A percentile compares a stretch with the other conserved stretches of the same genome.
Evolutionary conservation across 2,888 invertebrate species (phyloP).

Genomic region (Psylliodes chrysocephalus): DNA sequence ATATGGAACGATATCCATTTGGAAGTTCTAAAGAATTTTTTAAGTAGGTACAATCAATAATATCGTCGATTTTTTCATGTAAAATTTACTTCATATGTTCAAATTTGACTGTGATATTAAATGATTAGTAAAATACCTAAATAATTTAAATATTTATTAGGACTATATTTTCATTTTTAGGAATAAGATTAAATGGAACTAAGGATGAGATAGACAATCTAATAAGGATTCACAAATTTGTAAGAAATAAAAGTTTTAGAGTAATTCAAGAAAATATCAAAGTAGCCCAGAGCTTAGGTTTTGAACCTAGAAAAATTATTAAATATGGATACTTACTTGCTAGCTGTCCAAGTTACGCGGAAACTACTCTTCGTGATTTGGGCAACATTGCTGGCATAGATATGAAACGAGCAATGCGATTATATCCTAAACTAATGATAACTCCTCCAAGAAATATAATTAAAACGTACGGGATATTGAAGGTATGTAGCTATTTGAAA

Average conservation of each 20-base stretch:
- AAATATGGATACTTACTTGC: slow-evolving; percentile 71
- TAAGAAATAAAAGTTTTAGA: slow-evolving; percentile 64
- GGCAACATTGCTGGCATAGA: slow-evolving; percentile 67
- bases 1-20: slow-evolving; percentile 55
- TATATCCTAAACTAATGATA: slow-evolving; percentile 73
- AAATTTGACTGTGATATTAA: no score
- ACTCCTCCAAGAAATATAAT: slow-evolving; percentile 68
- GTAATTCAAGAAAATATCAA: slow-evolving; percentile 68
- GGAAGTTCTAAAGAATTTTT: slow-evolving; percentile 52
- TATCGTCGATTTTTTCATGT: no score
- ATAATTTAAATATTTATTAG: no score
- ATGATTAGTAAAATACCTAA: no score
- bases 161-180: slow-evolving; percentile 55
- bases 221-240: slow-evolving; percentile 58
- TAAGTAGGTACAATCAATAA: slow-evolving; percentile 50
- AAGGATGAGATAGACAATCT: slow-evolving; percentile 58
- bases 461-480: slow-evolving; percentile 68
- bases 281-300: slow-evolving; percentile 69
- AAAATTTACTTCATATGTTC: no score
- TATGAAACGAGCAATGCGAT: slow-evolving; percentile 67
- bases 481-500: slow-evolving; percentile 53
- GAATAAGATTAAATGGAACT: slow-evolving; percentile 61
- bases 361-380: slow-evolving; percentile 68
- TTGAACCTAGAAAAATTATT: slow-evolving; percentile 66
- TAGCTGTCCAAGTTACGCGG: slow-evolving; percentile 70